A percentile compares a stretch with the other conserved stretches of the same genome.
These are phyloP conservation scores for Parnassius mnemosyne DNA, from an alignment of 2,888 invertebrate genomes.

Conservation along the genomic window DNA sequence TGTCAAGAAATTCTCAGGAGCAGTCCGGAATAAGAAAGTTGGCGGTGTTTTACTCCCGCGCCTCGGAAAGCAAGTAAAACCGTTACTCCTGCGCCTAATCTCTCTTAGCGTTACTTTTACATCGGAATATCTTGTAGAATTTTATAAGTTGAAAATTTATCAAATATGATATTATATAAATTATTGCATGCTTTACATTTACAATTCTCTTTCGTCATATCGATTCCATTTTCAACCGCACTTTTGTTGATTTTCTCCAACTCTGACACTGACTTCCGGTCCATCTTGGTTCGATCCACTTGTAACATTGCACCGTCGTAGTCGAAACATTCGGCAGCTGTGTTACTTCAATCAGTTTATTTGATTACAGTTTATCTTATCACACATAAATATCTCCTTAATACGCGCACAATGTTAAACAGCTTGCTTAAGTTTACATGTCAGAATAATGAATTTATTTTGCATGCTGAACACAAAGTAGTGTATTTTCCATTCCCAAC, in stretches of 20 bases:
- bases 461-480: conserved; percentile 4
- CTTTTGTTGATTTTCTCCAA: conserved; percentile 60
- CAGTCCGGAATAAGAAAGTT: too few relatives aligned
- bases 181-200: too few relatives aligned
- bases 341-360: conserved; percentile 33
- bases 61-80: too few relatives aligned
- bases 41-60: too few relatives aligned
- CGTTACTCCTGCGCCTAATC: too few relatives aligned
- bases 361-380: conserved; percentile 39
- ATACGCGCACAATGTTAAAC: conserved; percentile 16
- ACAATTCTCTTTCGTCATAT: conserved; percentile 43
- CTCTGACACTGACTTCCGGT: conserved; percentile 50
- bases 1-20: too few relatives aligned
- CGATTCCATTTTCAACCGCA: conserved; percentile 44
- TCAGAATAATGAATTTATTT: conserved; percentile 1
- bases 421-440: conserved; percentile 16
- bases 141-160: too few relatives aligned
- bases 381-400: conserved; percentile 31
- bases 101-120: too few relatives aligned
- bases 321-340: conserved; percentile 29
- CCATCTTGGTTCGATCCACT: conserved; percentile 55
- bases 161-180: too few relatives aligned
- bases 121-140: too few relatives aligned
- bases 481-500: too few relatives aligned
- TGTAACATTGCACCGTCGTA: conserved; percentile 35